Evolutionary conservation across 2,888 invertebrate genomes (phyloP), one percentile per base, ranked within the genome.

Genomic region (Macrosiphum euphorbiae): DNA sequence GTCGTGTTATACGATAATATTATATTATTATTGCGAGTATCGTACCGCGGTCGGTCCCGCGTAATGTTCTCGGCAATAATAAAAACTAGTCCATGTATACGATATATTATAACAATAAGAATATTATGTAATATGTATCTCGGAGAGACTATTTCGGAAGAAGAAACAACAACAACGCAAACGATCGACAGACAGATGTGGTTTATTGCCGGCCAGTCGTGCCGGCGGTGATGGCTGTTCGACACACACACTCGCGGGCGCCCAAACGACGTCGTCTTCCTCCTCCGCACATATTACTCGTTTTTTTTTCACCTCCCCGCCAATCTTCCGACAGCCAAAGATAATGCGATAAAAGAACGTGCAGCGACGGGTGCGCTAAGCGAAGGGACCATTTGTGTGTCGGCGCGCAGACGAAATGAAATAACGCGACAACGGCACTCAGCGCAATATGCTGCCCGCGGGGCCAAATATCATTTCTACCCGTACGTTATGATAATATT

Each of bases 341-440:
- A 47, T n/a, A 47, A 44, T 47, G 35, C 35, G 50, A 50, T 78
- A 67, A n/a, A 50, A 90, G 50, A 50, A 86, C 28, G 86, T 26
- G 55, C 85, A 13, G n/a, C 61, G 89, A 44, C 85, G 85, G 85
- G 41, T 35, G 67, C 52, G 55, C 85, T 91, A 91, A 91, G 85
- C 91, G 91, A 91, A 91, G 91, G 91, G 91, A 85, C 85, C 85
- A 91, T 91, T 91, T 85, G 85, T 91, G 78, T 28, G 55, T 10
- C 28, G 52, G n/a, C 87, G 28, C 44, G 35, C 90, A 47, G 35
- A 50, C 78, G 52, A 91, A 91, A 91, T 91, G 91, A 91, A 91
- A 91, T 91, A 78, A 84, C 90, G 47, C 55, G 52, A 67, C 90
- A 78, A 91, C 84, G 52, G 50, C 52, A 85, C 85, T 78, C 78